These are phyloP conservation scores for Rana temporaria DNA, from an alignment of 2,113 vertebrate genomes.

Conservation along the genomic window DNA sequence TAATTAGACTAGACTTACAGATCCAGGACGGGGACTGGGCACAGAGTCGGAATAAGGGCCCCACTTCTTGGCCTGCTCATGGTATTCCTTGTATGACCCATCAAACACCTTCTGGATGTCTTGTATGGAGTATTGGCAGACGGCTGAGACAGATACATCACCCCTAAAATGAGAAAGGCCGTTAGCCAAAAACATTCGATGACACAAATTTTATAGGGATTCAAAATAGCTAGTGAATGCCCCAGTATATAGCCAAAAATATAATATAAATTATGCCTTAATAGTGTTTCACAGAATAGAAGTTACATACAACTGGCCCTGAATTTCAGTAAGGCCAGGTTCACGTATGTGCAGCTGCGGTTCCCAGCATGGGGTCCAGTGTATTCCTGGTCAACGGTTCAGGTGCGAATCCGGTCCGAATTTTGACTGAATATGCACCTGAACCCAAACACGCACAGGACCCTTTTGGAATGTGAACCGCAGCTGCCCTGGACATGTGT, in stretches of 20 bases:
- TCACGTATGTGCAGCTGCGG: too few relatives aligned
- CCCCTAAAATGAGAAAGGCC: constrained; percentile 74
- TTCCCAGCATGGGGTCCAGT: too few relatives aligned
- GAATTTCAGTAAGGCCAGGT: too few relatives aligned
- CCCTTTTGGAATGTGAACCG: too few relatives aligned
- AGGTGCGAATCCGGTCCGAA: too few relatives aligned
- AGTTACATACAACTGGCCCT: too few relatives aligned
- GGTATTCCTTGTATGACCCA: constrained; percentile 91
- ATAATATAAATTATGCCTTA: too few relatives aligned
- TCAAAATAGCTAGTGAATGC: neutral
- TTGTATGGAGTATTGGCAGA: constrained; percentile 88
- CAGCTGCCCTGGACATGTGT: too few relatives aligned
- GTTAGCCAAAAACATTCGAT: neutral
- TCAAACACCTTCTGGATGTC: constrained; percentile 91
- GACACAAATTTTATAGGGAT: neutral
- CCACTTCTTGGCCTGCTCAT: constrained; percentile 89
- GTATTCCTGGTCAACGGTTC: too few relatives aligned
- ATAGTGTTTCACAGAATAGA: too few relatives aligned
- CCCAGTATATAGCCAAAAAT: neutral
- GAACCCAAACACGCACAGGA: too few relatives aligned
- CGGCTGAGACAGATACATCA: constrained; percentile 87
- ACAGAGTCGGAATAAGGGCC: constrained; percentile 80
- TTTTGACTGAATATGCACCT: too few relatives aligned
- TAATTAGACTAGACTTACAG: constrained; percentile 76
- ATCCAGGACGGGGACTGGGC: constrained; percentile 85